These are phyloP conservation scores for Morpho achilles DNA, from an alignment of 2,888 invertebrate genomes.

Conservation along the genomic window DNA sequence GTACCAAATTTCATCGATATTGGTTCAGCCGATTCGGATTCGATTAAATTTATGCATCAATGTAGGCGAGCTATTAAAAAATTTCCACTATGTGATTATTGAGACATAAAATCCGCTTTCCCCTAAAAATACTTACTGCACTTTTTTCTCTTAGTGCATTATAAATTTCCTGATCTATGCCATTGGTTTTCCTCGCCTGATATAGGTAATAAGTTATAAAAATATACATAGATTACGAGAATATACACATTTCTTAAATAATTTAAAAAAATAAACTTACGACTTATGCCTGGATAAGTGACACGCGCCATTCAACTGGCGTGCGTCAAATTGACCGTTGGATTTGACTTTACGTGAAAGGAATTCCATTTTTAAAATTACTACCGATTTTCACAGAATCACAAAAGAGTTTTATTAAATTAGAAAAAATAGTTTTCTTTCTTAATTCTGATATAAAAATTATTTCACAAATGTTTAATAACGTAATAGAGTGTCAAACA, in stretches of 20 bases:
- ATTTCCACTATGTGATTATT: no score
- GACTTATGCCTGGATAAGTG: conserved; percentile 43
- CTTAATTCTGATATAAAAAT: no score
- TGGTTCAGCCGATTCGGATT: no score
- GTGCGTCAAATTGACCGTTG: conserved; percentile 50
- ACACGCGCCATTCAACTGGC: conserved; percentile 60
- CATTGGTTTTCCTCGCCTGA: no score
- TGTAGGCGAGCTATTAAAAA: no score
- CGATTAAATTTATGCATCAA: no score
- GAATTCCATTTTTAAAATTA: conserved; percentile 59
- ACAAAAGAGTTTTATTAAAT: conserved; percentile 31
- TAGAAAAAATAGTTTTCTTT: no score
- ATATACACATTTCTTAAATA: background rate
- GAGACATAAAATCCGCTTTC: no score
- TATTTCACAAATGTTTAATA: conserved; percentile 25
- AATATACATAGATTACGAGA: background rate
- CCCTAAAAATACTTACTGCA: no score
- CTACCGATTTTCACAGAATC: conserved; percentile 31
- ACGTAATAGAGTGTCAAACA: conserved; percentile 30
- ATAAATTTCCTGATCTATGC: no score
- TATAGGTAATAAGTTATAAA: background rate
- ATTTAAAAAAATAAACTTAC: conserved; percentile 43
- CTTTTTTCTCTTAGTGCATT: no score
- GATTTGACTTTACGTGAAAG: conserved; percentile 59
- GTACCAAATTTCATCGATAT: no score